A percentile compares a stretch with the other conserved stretches of the same genome.
These are phyloP conservation scores for Brevipalpus yothersi DNA, from an alignment of 1,140 invertebrate genomes.

Conservation along the genomic window DNA sequence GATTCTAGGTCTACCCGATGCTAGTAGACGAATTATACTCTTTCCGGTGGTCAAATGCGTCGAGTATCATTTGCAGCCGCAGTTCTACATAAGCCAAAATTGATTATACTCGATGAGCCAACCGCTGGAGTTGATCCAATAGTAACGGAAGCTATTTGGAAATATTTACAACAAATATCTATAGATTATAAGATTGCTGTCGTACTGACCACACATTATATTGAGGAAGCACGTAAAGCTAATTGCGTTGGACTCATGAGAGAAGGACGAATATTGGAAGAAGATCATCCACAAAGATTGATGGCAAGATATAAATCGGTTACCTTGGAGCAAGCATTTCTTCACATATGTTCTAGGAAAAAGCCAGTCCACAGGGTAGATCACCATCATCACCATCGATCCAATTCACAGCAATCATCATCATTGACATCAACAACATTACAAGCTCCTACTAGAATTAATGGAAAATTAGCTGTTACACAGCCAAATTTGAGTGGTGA, in stretches of 20 bases:
- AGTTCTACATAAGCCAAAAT: conserved; percentile 56
- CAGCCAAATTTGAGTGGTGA: background rate
- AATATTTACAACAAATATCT: conserved; percentile 18
- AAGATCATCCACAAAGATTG: conserved; percentile 2
- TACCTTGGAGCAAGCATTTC: conserved; percentile 1
- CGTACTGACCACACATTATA: conserved; percentile 23
- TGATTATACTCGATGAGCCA: conserved; percentile 23
- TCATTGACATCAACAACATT: background rate
- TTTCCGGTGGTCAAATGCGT: conserved; percentile 56
- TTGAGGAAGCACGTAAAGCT: conserved; percentile 20
- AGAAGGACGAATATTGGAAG: conserved; percentile 1
- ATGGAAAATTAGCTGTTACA: background rate
- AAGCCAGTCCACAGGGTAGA: background rate
- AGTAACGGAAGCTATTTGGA: conserved; percentile 17
- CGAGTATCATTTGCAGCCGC: conserved; percentile 76
- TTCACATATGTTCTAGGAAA: conserved; percentile 3
- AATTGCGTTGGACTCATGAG: conserved; percentile 13
- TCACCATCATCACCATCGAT: background rate
- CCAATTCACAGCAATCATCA: background rate
- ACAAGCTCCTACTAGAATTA: background rate
- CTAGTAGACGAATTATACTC: background rate
- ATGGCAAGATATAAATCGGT: background rate
- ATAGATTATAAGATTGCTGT: conserved; percentile 16
- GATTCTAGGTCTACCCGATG: conserved; percentile 56
- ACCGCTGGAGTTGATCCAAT: conserved; percentile 24